A percentile compares a stretch with the other conserved stretches of the same genome.
Evolutionary conservation across 2,113 vertebrate genomes (phyloP).

Genomic region (Baryphthengus martii): DNA sequence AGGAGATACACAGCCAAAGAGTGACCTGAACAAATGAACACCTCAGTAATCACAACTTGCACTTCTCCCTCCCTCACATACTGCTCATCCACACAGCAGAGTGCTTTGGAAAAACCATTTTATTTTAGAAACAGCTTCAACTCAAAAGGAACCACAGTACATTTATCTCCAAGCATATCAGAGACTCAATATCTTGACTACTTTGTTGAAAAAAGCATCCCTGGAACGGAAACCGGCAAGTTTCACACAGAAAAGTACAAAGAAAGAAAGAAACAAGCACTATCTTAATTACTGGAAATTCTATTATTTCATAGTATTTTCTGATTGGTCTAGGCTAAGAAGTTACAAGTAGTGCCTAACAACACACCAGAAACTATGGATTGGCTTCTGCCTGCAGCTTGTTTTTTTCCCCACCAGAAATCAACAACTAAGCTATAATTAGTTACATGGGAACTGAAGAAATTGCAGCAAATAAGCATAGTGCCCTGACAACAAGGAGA

Average conservation of each 20-base stretch:
- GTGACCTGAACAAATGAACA: rapidly evolving
- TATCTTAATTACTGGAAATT: neutral
- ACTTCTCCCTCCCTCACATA: neutral
- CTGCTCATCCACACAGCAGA: neutral
- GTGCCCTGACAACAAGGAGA: neutral
- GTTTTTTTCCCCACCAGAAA: neutral
- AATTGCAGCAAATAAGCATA: neutral
- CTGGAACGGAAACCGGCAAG: neutral
- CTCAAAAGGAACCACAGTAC: neutral
- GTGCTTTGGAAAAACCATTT: neutral
- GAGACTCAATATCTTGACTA: neutral
- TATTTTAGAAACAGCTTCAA: neutral
- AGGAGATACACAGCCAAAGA: neutral
- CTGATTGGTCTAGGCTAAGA: neutral
- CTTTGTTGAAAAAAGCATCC: neutral
- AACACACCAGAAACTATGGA: neutral
- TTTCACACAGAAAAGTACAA: neutral
- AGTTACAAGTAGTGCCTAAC: neutral
- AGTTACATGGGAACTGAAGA: neutral
- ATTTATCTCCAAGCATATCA: neutral
- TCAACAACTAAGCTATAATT: neutral
- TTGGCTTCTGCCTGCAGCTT: neutral
- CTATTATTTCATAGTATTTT: neutral
- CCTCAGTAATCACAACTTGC: neutral
- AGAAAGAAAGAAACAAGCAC: neutral